Evolutionary conservation across 2,888 invertebrate genomes (phyloP).

Genomic region (Limnephilus rhombicus): DNA sequence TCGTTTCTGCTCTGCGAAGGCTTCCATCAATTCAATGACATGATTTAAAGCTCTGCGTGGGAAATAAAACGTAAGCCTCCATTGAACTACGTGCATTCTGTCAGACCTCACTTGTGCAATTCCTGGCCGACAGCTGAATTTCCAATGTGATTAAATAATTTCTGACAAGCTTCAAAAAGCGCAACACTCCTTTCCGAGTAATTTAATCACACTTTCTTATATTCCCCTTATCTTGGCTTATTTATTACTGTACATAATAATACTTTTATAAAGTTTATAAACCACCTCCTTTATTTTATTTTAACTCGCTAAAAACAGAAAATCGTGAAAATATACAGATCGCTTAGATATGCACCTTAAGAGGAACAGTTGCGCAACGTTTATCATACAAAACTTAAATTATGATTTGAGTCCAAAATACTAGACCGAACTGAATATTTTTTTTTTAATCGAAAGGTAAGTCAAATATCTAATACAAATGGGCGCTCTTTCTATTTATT

Average conservation of each 20-base stretch:
- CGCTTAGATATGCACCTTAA: background rate
- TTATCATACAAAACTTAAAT: too few relatives aligned
- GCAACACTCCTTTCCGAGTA: background rate
- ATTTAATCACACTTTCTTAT: background rate
- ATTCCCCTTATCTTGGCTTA: background rate
- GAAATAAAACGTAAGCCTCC: background rate
- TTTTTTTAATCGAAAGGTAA: too few relatives aligned
- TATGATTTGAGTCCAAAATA: too few relatives aligned
- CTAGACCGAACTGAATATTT: too few relatives aligned
- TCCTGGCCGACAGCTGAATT: background rate
- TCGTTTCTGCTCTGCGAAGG: background rate
- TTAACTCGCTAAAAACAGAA: background rate
- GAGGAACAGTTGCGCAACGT: too few relatives aligned
- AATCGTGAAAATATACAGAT: background rate
- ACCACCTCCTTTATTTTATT: too few relatives aligned
- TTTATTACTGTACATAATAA: too few relatives aligned
- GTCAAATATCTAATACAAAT: too few relatives aligned
- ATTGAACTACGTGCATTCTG: slow-evolving; percentile 2
- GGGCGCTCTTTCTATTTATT: too few relatives aligned
- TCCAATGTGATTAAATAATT: background rate
- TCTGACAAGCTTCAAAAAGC: background rate
- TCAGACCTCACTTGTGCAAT: background rate
- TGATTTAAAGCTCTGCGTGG: background rate
- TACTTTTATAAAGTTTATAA: too few relatives aligned
- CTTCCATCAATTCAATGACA: background rate